These are phyloP conservation scores for Manis javanica DNA, from an alignment of 2,797 vertebrate species.

Conservation along the genomic window DNA sequence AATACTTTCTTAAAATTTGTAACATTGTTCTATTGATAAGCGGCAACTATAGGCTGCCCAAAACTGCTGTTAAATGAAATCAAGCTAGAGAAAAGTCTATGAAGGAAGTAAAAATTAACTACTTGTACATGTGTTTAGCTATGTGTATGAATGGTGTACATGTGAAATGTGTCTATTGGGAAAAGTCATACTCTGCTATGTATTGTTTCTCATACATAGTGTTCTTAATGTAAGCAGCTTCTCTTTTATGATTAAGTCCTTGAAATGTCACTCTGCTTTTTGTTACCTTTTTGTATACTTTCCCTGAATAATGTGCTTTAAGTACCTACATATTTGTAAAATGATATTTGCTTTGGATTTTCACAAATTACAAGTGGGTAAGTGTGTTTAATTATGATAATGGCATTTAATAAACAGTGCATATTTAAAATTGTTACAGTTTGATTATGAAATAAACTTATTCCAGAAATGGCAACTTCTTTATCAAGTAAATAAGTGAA, in stretches of 20 bases:
- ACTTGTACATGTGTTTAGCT: constrained; percentile 52
- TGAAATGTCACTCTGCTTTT: constrained; percentile 43
- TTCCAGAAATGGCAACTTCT: constrained; percentile 58
- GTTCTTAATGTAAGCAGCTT: constrained; percentile 49
- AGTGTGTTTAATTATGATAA: constrained; percentile 53
- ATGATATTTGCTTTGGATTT: constrained; percentile 61
- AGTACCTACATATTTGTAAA: constrained; percentile 48
- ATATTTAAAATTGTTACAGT: constrained; percentile 52
- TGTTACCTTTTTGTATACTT: background rate
- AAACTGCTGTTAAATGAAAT: constrained; percentile 61
- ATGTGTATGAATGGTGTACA: background rate
- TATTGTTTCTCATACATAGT: constrained; percentile 6
- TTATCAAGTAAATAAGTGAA: constrained; percentile 61
- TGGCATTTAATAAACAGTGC: constrained; percentile 46
- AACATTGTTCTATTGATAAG: constrained; percentile 62
- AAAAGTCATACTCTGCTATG: background rate
- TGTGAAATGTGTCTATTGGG: constrained; percentile 40
- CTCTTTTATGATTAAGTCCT: constrained; percentile 57
- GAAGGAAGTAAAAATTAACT: constrained; percentile 64
- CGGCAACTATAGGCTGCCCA: constrained; percentile 46
- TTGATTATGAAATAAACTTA: constrained; percentile 62
- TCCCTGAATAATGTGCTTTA: constrained; percentile 21
- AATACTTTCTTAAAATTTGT: constrained; percentile 72
- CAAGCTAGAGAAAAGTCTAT: constrained; percentile 52
- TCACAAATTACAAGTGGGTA: constrained; percentile 70